These are phyloP conservation scores for Camelus bactrianus DNA, from an alignment of 2,113 vertebrate species.

Conservation along the genomic window DNA sequence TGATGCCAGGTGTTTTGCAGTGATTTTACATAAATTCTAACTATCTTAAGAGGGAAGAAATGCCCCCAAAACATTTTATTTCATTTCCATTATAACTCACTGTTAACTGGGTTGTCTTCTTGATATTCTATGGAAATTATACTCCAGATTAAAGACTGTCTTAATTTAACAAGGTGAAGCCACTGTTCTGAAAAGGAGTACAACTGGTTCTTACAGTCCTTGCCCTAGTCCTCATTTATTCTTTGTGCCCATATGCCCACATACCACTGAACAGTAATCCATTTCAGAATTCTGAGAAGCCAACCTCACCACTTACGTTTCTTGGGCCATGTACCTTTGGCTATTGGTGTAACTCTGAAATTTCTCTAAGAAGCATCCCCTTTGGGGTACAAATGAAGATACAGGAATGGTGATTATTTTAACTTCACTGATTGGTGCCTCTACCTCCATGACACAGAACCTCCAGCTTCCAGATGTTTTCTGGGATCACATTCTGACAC, in stretches of 20 bases:
- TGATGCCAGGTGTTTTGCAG: background rate
- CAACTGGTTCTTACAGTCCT: background rate
- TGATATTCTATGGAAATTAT: background rate
- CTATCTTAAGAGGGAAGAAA: background rate
- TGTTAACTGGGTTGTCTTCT: background rate
- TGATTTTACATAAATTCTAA: background rate
- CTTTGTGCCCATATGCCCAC: background rate
- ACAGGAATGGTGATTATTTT: background rate
- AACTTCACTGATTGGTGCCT: background rate
- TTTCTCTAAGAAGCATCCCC: background rate
- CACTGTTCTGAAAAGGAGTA: background rate
- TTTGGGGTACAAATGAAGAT: background rate
- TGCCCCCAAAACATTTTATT: background rate
- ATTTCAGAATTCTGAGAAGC: background rate
- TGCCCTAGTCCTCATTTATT: background rate
- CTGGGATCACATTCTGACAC: background rate
- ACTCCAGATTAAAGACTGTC: background rate
- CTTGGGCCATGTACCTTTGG: background rate
- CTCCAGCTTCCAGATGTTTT: background rate
- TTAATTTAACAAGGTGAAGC: background rate
- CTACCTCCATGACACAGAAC: background rate
- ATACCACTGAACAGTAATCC: background rate
- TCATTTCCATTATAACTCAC: background rate
- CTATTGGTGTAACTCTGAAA: background rate
- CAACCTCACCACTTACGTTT: background rate